A percentile compares a stretch with the other conserved stretches of the same genome.
phyloP scores from a whole-genome alignment of 2,888 invertebrate genomes.

The Siphonodentalium dalli region DNA sequence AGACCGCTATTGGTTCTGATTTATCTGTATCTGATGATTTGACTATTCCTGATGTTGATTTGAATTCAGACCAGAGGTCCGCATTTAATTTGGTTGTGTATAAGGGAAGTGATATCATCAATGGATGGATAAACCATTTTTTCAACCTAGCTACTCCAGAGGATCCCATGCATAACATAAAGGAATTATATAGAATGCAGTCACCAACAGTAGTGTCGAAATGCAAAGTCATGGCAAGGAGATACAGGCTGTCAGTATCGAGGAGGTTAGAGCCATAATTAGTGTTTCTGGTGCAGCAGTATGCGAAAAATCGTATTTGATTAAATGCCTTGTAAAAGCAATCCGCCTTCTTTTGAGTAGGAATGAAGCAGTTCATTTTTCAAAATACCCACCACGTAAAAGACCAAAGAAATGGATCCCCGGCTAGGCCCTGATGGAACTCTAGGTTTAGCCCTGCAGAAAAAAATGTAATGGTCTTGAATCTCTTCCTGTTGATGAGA shows the following conservation, averaged over 20 bases:
- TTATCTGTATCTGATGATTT: neutral
- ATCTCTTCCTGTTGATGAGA: conserved; percentile 18
- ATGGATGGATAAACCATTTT: conserved; percentile 2
- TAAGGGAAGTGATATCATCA: neutral
- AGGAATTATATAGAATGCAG: too few relatives aligned
- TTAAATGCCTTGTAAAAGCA: conserved; percentile 23
- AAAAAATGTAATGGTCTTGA: conserved; percentile 22
- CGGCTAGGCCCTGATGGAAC: conserved; percentile 18
- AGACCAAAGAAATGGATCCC: conserved; percentile 10
- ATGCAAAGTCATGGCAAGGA: too few relatives aligned
- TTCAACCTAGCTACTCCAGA: too few relatives aligned
- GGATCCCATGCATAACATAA: too few relatives aligned
- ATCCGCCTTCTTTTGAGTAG: conserved; percentile 15
- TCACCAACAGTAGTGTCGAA: too few relatives aligned
- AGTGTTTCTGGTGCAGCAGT: conserved; percentile 28
- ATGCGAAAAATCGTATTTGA: conserved; percentile 24
- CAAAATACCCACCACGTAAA: conserved; percentile 20
- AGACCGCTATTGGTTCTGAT: neutral
- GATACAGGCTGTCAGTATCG: too few relatives aligned
- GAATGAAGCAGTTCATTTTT: conserved; percentile 22
- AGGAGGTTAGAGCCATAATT: conserved; percentile 5
- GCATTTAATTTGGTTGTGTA: conserved; percentile 25
- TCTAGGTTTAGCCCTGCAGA: conserved; percentile 15
- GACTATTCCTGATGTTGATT: conserved; percentile 18
- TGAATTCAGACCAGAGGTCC: conserved; percentile 22